These are phyloP conservation scores for Theocolax elegans DNA, from an alignment of 1,140 invertebrate species.

Conservation along the genomic window DNA sequence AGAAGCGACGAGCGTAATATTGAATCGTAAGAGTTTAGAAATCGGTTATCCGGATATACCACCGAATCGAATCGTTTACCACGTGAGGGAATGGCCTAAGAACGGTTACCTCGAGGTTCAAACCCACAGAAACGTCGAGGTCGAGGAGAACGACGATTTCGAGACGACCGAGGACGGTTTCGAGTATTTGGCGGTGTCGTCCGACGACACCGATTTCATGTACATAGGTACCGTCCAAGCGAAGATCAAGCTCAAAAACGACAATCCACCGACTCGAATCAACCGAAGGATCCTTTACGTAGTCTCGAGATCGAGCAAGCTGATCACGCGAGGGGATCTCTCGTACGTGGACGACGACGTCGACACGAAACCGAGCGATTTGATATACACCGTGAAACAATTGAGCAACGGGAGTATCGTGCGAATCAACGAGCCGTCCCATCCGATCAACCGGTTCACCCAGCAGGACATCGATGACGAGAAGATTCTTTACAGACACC, in stretches of 20 bases:
- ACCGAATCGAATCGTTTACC: conserved; percentile 83
- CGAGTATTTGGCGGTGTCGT: conserved; percentile 81
- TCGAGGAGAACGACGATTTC: conserved; percentile 72
- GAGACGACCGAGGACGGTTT: conserved; percentile 78
- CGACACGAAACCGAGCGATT: conserved; percentile 80
- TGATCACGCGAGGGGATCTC: conserved; percentile 82
- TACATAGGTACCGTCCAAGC: conserved; percentile 84
- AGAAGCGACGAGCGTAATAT: conserved; percentile 83
- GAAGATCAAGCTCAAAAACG: conserved; percentile 84
- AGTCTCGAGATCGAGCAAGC: conserved; percentile 80
- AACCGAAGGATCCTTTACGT: conserved; percentile 84
- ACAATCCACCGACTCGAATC: conserved; percentile 84
- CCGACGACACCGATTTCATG: conserved; percentile 80
- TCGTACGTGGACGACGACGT: conserved; percentile 86
- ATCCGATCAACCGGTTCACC: conserved; percentile 80
- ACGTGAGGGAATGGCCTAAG: conserved; percentile 79
- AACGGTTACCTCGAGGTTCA: conserved; percentile 85
- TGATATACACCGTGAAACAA: conserved; percentile 82
- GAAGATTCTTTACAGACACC: conserved; percentile 84
- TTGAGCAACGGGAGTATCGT: conserved; percentile 83
- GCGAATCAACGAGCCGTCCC: conserved; percentile 70
- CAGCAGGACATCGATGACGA: conserved; percentile 87
- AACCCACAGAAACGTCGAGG: conserved; percentile 70
- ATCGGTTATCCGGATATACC: conserved; percentile 88
- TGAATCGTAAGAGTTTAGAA: conserved; percentile 79